phyloP scores from a whole-genome alignment of 2,888 invertebrate species.

The Epicampocera succincta region DNA sequence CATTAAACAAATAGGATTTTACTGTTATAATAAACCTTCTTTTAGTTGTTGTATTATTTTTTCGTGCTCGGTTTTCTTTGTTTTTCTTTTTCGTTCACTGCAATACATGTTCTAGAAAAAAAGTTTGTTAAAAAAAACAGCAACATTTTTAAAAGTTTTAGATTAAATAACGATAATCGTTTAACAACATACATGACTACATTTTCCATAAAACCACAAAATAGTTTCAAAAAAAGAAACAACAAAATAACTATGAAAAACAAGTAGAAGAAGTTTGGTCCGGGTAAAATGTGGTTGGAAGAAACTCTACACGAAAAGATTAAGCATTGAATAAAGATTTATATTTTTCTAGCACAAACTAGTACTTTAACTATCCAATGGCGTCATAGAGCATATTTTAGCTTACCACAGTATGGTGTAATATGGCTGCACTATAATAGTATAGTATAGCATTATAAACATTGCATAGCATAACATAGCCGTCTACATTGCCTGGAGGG shows the following conservation, averaged over 20 bases:
- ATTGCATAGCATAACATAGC: too few relatives aligned
- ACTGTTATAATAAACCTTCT: slow-evolving; percentile 69
- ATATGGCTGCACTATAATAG: too few relatives aligned
- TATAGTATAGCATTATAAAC: too few relatives aligned
- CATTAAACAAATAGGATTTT: slow-evolving; percentile 63
- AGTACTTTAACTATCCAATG: too few relatives aligned
- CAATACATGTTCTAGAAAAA: slow-evolving; percentile 33
- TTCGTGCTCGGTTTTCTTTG: neutral
- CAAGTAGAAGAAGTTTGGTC: slow-evolving; percentile 19
- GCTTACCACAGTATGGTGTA: too few relatives aligned
- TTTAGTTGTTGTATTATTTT: slow-evolving; percentile 17
- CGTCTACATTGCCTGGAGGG: too few relatives aligned
- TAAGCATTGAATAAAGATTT: neutral
- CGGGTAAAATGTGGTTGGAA: neutral
- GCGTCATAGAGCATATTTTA: too few relatives aligned
- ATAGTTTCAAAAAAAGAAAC: slow-evolving; percentile 1
- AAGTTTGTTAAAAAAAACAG: slow-evolving; percentile 63
- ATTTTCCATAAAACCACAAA: slow-evolving; percentile 64
- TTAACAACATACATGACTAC: slow-evolving; percentile 73
- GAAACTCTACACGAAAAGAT: slow-evolving; percentile 9
- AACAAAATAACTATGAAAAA: neutral
- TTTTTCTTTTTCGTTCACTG: slow-evolving; percentile 1
- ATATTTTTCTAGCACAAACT: too few relatives aligned
- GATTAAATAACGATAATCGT: slow-evolving; percentile 80
- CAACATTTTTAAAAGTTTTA: slow-evolving; percentile 73